phyloP scores from a whole-genome alignment of 2,797 vertebrate species.

The Alosa sapidissima region DNA sequence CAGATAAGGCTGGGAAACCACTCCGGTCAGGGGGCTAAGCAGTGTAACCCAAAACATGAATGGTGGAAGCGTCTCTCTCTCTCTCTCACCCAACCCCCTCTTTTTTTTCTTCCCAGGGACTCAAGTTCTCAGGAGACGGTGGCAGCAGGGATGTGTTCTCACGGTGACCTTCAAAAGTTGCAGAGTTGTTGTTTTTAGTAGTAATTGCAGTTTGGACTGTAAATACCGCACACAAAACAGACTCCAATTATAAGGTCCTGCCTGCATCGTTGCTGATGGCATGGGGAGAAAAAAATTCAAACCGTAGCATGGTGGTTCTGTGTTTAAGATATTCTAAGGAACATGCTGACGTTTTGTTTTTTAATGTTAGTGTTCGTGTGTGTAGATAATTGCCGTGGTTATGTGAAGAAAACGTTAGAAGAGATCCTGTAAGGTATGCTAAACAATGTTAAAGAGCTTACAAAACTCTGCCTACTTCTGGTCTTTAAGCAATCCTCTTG shows the following conservation, averaged over 20 bases:
- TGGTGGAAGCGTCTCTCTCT: neutral
- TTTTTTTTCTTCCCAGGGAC: neutral
- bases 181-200: neutral
- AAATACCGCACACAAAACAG: neutral
- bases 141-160: neutral
- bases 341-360: slow-evolving; percentile 2
- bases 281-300: neutral
- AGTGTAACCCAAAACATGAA: slow-evolving; percentile 22
- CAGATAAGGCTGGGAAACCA: slow-evolving; percentile 8
- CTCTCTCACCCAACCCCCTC: neutral
- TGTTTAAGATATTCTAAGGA: neutral
- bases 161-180: slow-evolving; percentile 7
- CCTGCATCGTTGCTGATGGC: neutral
- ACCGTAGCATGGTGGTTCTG: neutral
- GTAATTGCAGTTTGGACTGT: slow-evolving; percentile 7
- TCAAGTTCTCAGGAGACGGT: neutral
- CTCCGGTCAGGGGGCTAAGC: neutral
- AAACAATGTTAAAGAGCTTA: slow-evolving; percentile 15
- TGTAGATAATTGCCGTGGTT: slow-evolving; percentile 12
- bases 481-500: slow-evolving; percentile 61
- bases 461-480: slow-evolving; percentile 48
- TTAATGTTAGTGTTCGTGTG: neutral
- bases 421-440: neutral
- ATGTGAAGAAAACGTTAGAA: neutral
- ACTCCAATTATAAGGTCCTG: neutral